Evolutionary conservation across 2,797 vertebrate genomes (phyloP).

Genomic region (Cirrhinus mrigala): DNA sequence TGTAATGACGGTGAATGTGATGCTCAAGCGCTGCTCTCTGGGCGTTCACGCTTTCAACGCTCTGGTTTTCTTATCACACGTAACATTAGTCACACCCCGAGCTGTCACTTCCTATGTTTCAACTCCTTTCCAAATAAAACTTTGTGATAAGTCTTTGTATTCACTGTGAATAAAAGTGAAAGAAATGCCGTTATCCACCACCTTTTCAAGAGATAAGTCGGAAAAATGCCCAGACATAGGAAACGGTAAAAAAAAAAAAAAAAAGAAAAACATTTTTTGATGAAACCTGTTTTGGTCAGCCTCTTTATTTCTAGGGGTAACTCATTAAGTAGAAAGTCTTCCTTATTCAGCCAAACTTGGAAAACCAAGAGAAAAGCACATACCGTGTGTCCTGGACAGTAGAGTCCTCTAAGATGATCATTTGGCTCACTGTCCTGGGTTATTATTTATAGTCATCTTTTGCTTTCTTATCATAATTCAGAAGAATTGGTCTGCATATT

Average conservation of each 20-base stretch:
- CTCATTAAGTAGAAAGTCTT: background rate
- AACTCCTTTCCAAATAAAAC: background rate
- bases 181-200: background rate
- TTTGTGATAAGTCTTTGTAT: background rate
- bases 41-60: background rate
- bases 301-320: no score
- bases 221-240: background rate
- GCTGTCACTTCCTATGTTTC: background rate
- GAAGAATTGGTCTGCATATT: background rate
- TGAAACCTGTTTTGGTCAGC: no score
- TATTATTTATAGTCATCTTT: background rate
- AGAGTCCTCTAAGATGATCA: background rate
- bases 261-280: no score
- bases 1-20: background rate
- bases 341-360: background rate
- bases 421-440: background rate
- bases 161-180: background rate
- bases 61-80: background rate
- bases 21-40: background rate
- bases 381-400: background rate
- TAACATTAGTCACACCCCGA: background rate
- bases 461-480: background rate
- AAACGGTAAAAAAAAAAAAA: no score
- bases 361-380: background rate
- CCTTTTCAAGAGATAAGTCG: background rate